Conservation (phyloP, 2,113 vertebrate genomes). For the Eulacestoma nigropectus region DNA sequence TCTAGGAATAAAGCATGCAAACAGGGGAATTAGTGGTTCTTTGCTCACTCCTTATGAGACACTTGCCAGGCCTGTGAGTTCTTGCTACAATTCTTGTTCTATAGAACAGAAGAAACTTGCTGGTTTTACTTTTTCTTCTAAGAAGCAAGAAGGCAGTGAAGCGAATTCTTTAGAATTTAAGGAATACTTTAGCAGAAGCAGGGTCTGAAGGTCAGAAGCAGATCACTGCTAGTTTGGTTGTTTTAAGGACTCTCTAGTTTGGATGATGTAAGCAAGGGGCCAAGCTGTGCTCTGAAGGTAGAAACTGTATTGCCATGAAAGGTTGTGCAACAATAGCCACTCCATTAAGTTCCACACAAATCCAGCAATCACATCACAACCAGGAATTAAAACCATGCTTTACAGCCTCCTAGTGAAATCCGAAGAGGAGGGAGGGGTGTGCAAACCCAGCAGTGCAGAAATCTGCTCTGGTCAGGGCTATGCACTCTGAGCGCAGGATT, state of each 20-base stretch:
- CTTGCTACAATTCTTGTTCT: background rate
- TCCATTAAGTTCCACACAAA: background rate
- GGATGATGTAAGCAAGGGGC: background rate
- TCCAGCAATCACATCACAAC: background rate
- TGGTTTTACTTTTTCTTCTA: background rate
- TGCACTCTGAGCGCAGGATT: background rate
- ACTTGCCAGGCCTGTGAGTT: background rate
- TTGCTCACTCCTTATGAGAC: background rate
- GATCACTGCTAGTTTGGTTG: background rate
- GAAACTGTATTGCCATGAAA: background rate
- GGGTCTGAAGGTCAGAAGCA: background rate
- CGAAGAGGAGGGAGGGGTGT: background rate
- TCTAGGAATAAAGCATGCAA: background rate
- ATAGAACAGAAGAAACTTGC: background rate
- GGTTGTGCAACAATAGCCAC: too few species aligned
- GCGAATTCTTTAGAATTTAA: background rate
- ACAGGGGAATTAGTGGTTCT: background rate
- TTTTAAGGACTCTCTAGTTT: background rate
- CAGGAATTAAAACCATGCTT: background rate
- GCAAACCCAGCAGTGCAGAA: background rate
- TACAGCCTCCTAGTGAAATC: background rate
- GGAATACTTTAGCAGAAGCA: background rate
- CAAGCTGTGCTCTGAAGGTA: background rate
- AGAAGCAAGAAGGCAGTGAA: background rate
- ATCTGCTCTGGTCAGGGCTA: fast-evolving